Evolutionary conservation across 2,113 vertebrate species (phyloP).

Genomic region (Notothenia coriiceps): DNA sequence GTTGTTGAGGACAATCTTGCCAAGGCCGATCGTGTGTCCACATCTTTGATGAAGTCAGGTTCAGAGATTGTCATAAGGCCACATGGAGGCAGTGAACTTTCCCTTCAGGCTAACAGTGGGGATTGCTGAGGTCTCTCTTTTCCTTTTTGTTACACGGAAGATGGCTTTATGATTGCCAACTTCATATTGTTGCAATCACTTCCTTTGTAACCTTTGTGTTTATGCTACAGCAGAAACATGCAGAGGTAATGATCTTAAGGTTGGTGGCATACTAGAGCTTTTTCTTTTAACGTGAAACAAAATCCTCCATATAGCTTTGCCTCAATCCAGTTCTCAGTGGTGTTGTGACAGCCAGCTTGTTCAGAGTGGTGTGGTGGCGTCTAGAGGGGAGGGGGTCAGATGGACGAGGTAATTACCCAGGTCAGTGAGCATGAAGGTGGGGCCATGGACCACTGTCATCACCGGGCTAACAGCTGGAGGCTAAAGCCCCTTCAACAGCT

Average conservation of each 20-base stretch:
- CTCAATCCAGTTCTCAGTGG: constrained; percentile 21
- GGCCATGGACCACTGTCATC: constrained; percentile 78
- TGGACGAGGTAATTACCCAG: constrained; percentile 81
- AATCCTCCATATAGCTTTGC: constrained; percentile 5
- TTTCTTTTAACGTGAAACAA: not conserved
- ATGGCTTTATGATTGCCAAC: constrained; percentile 17
- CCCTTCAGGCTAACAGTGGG: constrained; percentile 8
- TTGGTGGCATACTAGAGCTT: constrained; percentile 35
- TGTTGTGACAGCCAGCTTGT: constrained; percentile 13
- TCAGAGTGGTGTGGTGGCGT: constrained; percentile 15
- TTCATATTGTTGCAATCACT: constrained; percentile 5
- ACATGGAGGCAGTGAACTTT: constrained; percentile 28
- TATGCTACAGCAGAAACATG: constrained; percentile 8
- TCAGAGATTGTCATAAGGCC: constrained; percentile 38
- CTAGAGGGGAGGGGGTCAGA: constrained; percentile 52
- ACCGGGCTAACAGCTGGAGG: constrained; percentile 77
- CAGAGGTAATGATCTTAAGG: constrained; percentile 10
- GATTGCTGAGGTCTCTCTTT: constrained; percentile 20
- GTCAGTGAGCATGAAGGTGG: constrained; percentile 81
- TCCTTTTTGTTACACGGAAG: not conserved
- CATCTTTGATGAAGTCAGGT: constrained; percentile 37
- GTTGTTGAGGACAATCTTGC: constrained; percentile 73
- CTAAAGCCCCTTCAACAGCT: constrained; percentile 81
- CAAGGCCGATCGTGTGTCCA: constrained; percentile 77
- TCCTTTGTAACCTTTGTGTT: not conserved